Evolutionary conservation across 2,113 vertebrate species (phyloP).

Genomic region (Brevimyrus niger): DNA sequence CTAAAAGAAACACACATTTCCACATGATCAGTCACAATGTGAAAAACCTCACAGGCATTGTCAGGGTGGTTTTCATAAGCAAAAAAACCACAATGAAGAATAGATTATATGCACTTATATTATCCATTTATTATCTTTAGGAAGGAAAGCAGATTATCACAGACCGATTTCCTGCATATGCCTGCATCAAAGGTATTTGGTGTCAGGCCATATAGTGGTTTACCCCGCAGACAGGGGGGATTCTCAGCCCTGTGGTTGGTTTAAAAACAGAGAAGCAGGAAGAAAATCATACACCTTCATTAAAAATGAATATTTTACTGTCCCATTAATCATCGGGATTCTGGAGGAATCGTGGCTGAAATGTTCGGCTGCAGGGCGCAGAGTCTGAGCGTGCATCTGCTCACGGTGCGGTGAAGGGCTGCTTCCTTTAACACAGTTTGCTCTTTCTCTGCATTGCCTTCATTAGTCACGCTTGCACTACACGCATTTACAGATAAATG

Average conservation of each 20-base stretch:
- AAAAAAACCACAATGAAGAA: background rate
- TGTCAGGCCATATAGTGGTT: background rate
- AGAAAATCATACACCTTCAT: background rate
- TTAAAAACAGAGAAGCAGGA: background rate
- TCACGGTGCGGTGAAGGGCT: background rate
- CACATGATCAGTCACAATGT: too few relatives aligned
- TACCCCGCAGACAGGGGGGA: background rate
- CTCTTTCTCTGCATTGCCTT: background rate
- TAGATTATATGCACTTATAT: background rate
- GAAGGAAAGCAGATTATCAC: background rate
- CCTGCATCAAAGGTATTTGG: background rate
- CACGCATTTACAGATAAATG: too few relatives aligned
- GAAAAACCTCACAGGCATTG: background rate
- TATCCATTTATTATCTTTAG: background rate
- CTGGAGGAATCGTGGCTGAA: background rate
- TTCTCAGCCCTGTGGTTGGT: background rate
- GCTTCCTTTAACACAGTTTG: background rate
- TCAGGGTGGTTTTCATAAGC: background rate
- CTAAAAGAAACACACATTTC: too few relatives aligned
- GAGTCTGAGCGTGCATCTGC: background rate
- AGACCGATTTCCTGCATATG: background rate
- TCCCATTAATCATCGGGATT: background rate
- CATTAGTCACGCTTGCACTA: too few relatives aligned
- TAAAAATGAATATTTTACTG: background rate
- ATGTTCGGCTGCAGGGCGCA: background rate